phyloP scores from a whole-genome alignment of 2,797 vertebrate genomes.

The Margarornis squamiger region DNA sequence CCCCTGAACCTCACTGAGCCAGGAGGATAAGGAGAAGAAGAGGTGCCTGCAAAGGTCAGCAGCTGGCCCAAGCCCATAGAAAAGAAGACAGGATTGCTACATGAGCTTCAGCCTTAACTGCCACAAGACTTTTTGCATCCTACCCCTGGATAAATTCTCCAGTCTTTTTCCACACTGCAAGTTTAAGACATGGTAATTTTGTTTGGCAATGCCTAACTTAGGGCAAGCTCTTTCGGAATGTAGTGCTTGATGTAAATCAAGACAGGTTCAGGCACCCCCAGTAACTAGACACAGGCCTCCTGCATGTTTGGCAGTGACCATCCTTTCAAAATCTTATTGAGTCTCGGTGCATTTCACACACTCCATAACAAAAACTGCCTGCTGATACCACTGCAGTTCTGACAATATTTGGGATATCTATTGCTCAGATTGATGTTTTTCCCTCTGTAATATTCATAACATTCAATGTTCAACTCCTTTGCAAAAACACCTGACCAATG shows the following conservation, averaged over 20 bases:
- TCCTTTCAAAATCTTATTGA: background rate
- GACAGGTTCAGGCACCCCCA: background rate
- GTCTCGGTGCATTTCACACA: fast-evolving
- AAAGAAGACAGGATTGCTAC: background rate
- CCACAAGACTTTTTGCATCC: background rate
- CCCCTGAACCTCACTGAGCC: fast-evolving
- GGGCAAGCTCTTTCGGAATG: background rate
- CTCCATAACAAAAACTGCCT: background rate
- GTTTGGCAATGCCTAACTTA: background rate
- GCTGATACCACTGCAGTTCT: background rate
- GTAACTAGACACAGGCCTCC: background rate
- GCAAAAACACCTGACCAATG: background rate
- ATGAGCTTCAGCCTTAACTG: background rate
- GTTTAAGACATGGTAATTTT: background rate
- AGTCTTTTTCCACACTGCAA: background rate
- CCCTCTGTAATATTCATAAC: background rate
- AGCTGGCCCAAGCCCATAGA: background rate
- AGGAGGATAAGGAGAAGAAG: background rate
- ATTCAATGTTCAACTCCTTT: background rate
- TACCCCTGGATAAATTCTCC: background rate
- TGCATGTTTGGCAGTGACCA: background rate
- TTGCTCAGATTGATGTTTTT: background rate
- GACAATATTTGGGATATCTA: background rate
- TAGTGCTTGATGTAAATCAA: background rate
- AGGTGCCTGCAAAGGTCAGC: background rate